These are phyloP conservation scores for Monopterus albus DNA, from an alignment of 2,113 vertebrate species.

Conservation along the genomic window DNA sequence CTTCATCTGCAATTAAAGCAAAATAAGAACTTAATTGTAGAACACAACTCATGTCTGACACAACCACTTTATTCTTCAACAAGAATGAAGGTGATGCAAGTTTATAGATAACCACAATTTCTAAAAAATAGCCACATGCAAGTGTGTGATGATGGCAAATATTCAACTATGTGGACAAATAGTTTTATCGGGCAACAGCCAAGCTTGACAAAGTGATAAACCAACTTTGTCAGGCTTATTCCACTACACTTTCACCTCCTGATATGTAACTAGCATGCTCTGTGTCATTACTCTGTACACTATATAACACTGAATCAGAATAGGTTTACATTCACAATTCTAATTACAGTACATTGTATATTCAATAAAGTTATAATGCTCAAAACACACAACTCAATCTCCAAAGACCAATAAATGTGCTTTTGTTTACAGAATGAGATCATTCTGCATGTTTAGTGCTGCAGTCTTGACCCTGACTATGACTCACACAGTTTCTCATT, in stretches of 20 bases:
- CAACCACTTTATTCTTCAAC: background rate
- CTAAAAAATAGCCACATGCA: no score
- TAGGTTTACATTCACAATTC: no score
- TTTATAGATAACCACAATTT: background rate
- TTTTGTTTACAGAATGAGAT: background rate
- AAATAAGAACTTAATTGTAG: background rate
- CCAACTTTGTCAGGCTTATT: background rate
- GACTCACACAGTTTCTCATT: background rate
- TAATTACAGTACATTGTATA: no score
- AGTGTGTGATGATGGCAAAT: no score
- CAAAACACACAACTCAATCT: background rate
- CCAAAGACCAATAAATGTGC: background rate
- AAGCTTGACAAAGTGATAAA: no score
- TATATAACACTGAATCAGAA: no score
- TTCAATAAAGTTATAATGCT: background rate
- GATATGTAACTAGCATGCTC: background rate
- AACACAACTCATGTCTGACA: background rate
- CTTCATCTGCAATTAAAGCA: background rate
- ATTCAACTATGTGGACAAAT: no score
- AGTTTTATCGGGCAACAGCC: no score
- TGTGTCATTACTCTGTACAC: background rate
- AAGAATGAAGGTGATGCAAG: background rate
- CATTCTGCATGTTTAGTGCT: background rate
- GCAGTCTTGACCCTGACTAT: constrained; percentile 1
- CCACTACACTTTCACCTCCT: background rate